Base-by-base conservation (phyloP, 2,888 invertebrate genomes). In the Himalopsyche tibetana region DNA sequence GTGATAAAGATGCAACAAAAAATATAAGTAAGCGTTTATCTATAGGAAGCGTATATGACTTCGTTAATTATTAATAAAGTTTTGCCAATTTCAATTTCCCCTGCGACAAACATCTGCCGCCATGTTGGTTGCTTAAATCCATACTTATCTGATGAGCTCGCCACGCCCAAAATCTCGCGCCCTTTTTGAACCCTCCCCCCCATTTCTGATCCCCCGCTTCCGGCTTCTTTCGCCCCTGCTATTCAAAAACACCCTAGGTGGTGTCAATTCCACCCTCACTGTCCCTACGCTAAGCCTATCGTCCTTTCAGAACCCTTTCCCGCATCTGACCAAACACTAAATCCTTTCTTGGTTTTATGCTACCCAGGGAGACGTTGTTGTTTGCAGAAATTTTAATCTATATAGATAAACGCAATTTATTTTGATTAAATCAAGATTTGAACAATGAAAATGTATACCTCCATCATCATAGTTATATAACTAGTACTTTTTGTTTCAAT, bases 41-140 rank as follows among this genome's bases (percentile, higher is more conserved):
- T 51, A 4, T 15, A 51, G 51, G 15, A 51, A 15, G 3, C 4
- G 51, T 51, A 51, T 15, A 15, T 15, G 1, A 51, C 15, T 15
- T 15, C 51, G 15, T 51, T 51, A 42, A 19, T 17, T 36, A 2
- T 12, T 11, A 51, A 40, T 51, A 51, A n/a, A 19, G 19, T 55
- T 82, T 82, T 55, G 6, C 42, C 19, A 82, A 38, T 82, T 82
- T 42, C 56, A 28, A 82, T 63, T 79, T 80, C 83, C 36, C 45
- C 42, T 82, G 84, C 85, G 86, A 85, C 86, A 88, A 85, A 88
- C 86, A 88, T 86, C 63, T 84, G 84, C 85, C 87, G 88, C 88
- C 88, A 88, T 88, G 88, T 87, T 88, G 86, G 84, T 82, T 86
- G 85, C 87, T 87, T 87, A 85, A 86, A 87, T 86, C 88, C 87